Evolutionary conservation across 2,113 vertebrate species (phyloP).

Genomic region (Carettochelys insculpta): DNA sequence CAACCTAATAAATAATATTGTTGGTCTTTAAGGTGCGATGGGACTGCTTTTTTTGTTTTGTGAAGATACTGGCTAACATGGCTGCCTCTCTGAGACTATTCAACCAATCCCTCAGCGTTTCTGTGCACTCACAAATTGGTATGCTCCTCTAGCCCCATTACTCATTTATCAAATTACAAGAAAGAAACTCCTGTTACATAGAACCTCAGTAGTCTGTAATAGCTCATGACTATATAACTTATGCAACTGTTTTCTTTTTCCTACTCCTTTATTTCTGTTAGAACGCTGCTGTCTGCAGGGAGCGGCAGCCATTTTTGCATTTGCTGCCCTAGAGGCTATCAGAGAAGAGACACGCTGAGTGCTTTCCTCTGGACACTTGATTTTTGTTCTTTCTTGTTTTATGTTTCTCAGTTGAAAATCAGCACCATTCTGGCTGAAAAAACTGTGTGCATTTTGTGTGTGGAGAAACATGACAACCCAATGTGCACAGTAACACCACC

Average conservation of each 20-base stretch:
- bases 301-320: not conserved
- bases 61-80: no score
- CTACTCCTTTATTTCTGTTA: not conserved
- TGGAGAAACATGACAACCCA: not conserved
- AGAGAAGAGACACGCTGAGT: conserved; percentile 26
- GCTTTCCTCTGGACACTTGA: not conserved
- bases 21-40: no score
- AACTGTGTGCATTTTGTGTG: not conserved
- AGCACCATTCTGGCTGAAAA: not conserved
- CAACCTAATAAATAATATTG: no score
- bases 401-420: not conserved
- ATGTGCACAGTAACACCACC: not conserved
- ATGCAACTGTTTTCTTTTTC: not conserved
- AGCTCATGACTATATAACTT: fast-evolving
- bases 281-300: not conserved
- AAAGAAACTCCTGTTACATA: not conserved
- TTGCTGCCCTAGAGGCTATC: not conserved
- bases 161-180: conserved; percentile 17
- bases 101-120: no score
- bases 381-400: not conserved
- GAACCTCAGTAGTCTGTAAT: not conserved
- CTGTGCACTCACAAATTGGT: not conserved
- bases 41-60: no score
- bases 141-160: not conserved
- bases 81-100: no score